These are phyloP conservation scores for Pachypanchax playfairii DNA, from an alignment of 2,113 vertebrate genomes.

Conservation along the genomic window DNA sequence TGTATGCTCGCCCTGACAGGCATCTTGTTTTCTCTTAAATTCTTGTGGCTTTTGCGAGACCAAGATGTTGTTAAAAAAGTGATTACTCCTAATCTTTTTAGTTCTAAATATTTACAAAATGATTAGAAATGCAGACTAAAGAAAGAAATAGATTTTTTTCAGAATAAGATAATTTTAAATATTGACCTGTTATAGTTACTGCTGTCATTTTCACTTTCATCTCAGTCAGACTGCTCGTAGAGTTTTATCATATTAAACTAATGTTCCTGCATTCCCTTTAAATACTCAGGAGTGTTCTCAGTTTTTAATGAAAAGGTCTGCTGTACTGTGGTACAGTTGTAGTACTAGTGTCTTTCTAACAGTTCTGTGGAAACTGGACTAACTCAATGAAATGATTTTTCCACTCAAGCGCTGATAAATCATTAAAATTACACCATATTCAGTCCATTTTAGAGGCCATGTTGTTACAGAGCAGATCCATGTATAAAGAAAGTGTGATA, in stretches of 20 bases:
- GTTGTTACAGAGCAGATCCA: too few relatives aligned
- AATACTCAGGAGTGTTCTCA: not conserved
- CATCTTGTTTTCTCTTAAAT: slow-evolving; percentile 76
- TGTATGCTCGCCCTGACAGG: slow-evolving; percentile 76
- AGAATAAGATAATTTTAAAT: not conserved
- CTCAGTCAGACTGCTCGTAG: too few relatives aligned
- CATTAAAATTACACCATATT: too few relatives aligned
- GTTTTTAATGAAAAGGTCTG: not conserved
- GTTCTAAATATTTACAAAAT: slow-evolving; percentile 19
- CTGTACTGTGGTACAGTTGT: too few relatives aligned
- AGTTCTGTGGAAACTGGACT: too few relatives aligned
- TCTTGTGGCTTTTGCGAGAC: slow-evolving; percentile 72
- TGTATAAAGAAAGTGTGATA: too few relatives aligned
- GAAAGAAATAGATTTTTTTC: not conserved
- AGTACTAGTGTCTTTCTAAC: too few relatives aligned
- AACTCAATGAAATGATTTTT: too few relatives aligned
- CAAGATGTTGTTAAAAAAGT: slow-evolving; percentile 31
- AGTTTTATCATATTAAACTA: not conserved
- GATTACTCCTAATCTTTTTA: slow-evolving; percentile 37
- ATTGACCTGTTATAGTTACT: not conserved
- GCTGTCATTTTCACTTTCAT: not conserved
- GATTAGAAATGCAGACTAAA: slow-evolving; percentile 1
- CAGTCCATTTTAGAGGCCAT: too few relatives aligned
- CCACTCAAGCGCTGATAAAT: too few relatives aligned
- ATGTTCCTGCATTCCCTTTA: not conserved